A percentile compares a stretch with the other conserved stretches of the same genome.
phyloP scores from a whole-genome alignment of 2,888 invertebrate species.

The Tenthredo mesomela region DNA sequence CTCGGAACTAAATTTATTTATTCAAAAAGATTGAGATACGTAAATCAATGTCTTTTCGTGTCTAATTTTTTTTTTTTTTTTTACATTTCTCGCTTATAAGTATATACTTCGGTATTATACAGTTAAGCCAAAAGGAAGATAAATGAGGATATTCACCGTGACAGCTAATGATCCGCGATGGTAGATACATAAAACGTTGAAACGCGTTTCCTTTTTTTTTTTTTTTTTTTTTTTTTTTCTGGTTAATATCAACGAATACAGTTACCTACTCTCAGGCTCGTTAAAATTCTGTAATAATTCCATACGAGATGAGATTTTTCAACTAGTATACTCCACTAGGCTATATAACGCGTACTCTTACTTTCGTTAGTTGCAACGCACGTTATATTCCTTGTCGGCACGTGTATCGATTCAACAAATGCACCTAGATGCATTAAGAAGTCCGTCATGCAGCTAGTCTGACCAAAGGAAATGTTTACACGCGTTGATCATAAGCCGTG shows the following conservation, averaged over 20 bases:
- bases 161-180: not conserved
- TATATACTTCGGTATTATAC: not conserved
- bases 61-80: not conserved
- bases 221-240: not conserved
- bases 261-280: not conserved
- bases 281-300: constrained; percentile 1
- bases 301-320: not conserved
- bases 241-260: not conserved
- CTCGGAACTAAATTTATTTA: not conserved
- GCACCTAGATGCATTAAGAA: constrained; percentile 38
- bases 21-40: not conserved
- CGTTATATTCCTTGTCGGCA: constrained; percentile 16
- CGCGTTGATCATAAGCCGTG: not conserved
- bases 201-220: not conserved
- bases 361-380: constrained; percentile 35
- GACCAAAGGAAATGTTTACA: constrained; percentile 6
- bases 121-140: not conserved
- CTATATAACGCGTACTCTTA: not conserved
- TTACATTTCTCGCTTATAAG: not conserved
- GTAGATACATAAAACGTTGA: not conserved
- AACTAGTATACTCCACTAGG: not conserved
- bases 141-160: not conserved
- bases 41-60: not conserved
- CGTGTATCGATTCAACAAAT: constrained; percentile 46
- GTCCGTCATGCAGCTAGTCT: not conserved